These are phyloP conservation scores for Blera fallax DNA, from an alignment of 2,888 invertebrate species.

Conservation along the genomic window DNA sequence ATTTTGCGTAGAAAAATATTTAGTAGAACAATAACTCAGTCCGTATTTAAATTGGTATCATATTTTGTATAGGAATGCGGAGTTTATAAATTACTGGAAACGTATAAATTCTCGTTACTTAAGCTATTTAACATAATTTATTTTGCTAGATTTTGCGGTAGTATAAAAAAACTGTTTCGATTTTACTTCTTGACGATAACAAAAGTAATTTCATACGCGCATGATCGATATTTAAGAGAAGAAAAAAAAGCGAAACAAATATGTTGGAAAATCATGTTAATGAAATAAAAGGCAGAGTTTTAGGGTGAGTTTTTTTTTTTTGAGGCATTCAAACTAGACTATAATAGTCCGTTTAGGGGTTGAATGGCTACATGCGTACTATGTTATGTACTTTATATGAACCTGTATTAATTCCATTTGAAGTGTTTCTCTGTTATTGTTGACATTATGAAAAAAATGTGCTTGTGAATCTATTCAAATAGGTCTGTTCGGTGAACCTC, in stretches of 20 bases:
- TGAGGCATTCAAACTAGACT: neutral
- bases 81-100: neutral
- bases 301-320: neutral
- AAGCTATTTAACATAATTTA: conserved; percentile 17
- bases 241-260: conserved; percentile 2
- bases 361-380: conserved; percentile 32
- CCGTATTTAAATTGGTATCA: neutral
- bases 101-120: neutral
- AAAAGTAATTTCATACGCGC: conserved; percentile 54
- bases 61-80: neutral
- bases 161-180: conserved; percentile 51
- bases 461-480: neutral
- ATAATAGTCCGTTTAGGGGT: conserved; percentile 5
- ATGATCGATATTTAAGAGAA: conserved; percentile 49
- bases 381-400: neutral
- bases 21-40: neutral
- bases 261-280: conserved; percentile 1
- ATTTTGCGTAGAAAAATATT: neutral
- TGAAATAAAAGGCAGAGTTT: conserved; percentile 3
- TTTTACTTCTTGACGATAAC: conserved; percentile 55
- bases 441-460: neutral
- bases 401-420: neutral
- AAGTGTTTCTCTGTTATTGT: neutral
- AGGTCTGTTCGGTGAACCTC: neutral
- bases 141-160: conserved; percentile 2